These are phyloP conservation scores for Festucalex cinctus DNA, from an alignment of 2,113 vertebrate species.

Conservation along the genomic window DNA sequence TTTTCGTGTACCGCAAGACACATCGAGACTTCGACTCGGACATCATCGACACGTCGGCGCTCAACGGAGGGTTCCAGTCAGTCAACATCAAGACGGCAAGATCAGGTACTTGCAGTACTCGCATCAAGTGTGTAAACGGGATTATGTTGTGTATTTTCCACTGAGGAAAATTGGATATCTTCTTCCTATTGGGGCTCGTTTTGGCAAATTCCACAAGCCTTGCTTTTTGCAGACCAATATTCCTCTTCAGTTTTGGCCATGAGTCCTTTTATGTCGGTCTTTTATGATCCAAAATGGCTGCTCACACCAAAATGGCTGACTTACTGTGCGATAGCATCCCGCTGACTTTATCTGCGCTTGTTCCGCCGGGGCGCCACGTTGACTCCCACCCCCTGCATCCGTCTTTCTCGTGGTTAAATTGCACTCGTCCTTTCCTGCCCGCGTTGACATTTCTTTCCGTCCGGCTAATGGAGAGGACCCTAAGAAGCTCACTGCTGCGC, in stretches of 20 bases:
- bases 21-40: conserved; percentile 92
- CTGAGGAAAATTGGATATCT: background rate
- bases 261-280: too few relatives aligned
- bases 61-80: conserved; percentile 92
- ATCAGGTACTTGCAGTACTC: conserved; percentile 76
- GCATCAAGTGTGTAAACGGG: background rate
- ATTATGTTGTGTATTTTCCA: background rate
- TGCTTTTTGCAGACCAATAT: background rate
- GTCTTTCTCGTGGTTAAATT: conserved; percentile 31
- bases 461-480: conserved; percentile 21
- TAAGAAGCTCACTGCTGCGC: background rate
- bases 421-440: conserved; percentile 36
- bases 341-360: conserved; percentile 23
- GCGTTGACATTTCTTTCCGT: conserved; percentile 20
- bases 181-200: background rate
- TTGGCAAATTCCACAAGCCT: background rate
- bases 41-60: conserved; percentile 88
- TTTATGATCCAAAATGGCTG: too few relatives aligned
- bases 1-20: conserved; percentile 93
- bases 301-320: too few relatives aligned
- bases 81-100: conserved; percentile 93
- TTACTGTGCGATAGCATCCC: conserved; percentile 16
- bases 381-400: conserved; percentile 31
- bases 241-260: too few relatives aligned
- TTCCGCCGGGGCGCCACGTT: conserved; percentile 10